A percentile compares a stretch with the other conserved stretches of the same genome.
phyloP scores from a whole-genome alignment of 2,113 vertebrate genomes.

The Lycaon pictus region DNA sequence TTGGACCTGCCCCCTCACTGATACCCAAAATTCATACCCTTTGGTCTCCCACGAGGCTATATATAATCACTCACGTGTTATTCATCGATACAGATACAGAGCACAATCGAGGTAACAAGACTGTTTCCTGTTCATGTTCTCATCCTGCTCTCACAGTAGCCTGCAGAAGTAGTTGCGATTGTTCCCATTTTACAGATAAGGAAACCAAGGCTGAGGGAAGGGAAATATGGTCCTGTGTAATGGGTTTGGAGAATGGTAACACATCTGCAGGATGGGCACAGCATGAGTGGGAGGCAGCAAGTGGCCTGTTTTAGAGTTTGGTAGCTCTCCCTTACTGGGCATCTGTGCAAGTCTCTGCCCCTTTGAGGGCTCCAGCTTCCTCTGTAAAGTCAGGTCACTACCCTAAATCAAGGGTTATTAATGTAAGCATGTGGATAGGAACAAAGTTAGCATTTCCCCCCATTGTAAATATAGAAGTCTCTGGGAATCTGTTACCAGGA shows the following conservation, averaged over 20 bases:
- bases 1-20: background rate
- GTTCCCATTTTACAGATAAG: background rate
- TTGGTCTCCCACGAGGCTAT: background rate
- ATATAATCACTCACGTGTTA: background rate
- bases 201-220: background rate
- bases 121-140: background rate
- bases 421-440: background rate
- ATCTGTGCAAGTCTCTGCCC: background rate
- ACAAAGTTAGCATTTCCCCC: slow-evolving; percentile 50
- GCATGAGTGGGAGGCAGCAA: background rate
- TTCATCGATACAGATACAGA: background rate
- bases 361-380: background rate
- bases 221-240: accelerated
- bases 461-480: slow-evolving; percentile 29
- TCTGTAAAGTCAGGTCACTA: background rate
- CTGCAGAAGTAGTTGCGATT: background rate
- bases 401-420: slow-evolving; percentile 36
- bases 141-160: background rate
- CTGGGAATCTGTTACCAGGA: slow-evolving; percentile 58
- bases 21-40: background rate
- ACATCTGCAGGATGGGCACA: background rate
- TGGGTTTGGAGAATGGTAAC: background rate
- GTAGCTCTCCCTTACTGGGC: background rate
- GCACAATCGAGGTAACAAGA: background rate
- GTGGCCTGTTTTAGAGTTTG: too few species aligned